Evolutionary conservation across 2,797 vertebrate species (phyloP).

Genomic region (Micromesistius poutassou): DNA sequence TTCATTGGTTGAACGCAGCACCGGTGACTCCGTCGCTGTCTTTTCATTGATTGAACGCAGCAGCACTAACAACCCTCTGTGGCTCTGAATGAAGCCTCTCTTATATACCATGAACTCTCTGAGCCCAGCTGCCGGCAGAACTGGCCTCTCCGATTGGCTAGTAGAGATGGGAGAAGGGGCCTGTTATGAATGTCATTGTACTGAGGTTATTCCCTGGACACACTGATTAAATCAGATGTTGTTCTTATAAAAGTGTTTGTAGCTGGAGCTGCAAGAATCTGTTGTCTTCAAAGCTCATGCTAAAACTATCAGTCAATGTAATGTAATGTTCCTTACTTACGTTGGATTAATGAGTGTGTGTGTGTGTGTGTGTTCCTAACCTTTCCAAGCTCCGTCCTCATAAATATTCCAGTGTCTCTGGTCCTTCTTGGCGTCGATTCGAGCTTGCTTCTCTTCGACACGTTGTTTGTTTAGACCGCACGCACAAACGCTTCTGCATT

Average conservation of each 20-base stretch:
- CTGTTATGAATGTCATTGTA: background rate
- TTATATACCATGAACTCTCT: background rate
- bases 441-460: slow-evolving; percentile 18
- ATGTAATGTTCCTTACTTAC: too few relatives aligned
- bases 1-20: background rate
- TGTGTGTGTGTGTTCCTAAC: slow-evolving; percentile 23
- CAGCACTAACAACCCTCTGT: background rate
- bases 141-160: background rate
- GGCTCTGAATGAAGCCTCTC: background rate
- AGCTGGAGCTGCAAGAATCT: too few relatives aligned
- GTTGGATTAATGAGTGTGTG: background rate
- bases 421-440: slow-evolving; percentile 10
- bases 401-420: slow-evolving; percentile 34
- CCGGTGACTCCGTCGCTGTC: background rate
- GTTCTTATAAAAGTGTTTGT: too few relatives aligned
- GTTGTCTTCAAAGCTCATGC: too few relatives aligned
- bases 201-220: too few relatives aligned
- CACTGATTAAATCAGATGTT: too few relatives aligned
- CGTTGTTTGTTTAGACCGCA: background rate
- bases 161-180: background rate
- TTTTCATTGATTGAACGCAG: background rate
- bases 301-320: too few relatives aligned
- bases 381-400: slow-evolving; percentile 24
- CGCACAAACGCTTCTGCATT: background rate
- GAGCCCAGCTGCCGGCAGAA: background rate